Evolutionary conservation across 37 sponge, comb jelly and placozoan genomes (phyloP), one percentile per base, ranked within the genome.

Genomic region (Chondrilla cf. caribensis): DNA sequence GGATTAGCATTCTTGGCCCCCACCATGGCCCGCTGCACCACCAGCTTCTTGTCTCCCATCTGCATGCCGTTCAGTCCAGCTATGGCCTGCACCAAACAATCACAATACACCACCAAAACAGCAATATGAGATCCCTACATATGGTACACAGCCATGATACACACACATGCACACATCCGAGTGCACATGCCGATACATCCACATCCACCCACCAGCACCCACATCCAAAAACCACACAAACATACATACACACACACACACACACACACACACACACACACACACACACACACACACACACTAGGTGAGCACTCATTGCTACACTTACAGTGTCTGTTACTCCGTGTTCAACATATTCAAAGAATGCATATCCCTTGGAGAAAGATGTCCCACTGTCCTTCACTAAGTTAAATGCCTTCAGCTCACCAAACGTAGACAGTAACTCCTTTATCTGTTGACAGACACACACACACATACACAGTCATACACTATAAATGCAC

Each of bases 11-110:
- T 82, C 83, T 92, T 94, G 25, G 97, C 89, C 21, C 97, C 97
- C 36, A 96, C 95, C 73, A 95, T 93, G n/a, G 99, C 99, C 31
- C 97, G 39, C 78, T 99, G 97, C n/a, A 99, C 99, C n/a, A 99
- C 84, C 38, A 99, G 90, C 80, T 99, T 99, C 86, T 99, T 99
- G 86, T 99, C 99, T n/a, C 99, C 99, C 55, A 99, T 82, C 65
- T 87, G 88, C 99, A 99, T 99, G 19, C 93, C 93, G 83, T 99
- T 99, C 25, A 99, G 91, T 0, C 99, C 99, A 40, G 88, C 87
- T n/a, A 99, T 99, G 58, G 99, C 99, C 95, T 99, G 84, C 25
- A 33, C 9, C 18, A 77, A 77, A 51, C 28, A 8, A 28, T 29
- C 38, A 72, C 75, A 72, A 40, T 33, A 11, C 75, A 40, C 51